phyloP scores from a whole-genome alignment of 23 tunicate species.

The Styela plicata region DNA sequence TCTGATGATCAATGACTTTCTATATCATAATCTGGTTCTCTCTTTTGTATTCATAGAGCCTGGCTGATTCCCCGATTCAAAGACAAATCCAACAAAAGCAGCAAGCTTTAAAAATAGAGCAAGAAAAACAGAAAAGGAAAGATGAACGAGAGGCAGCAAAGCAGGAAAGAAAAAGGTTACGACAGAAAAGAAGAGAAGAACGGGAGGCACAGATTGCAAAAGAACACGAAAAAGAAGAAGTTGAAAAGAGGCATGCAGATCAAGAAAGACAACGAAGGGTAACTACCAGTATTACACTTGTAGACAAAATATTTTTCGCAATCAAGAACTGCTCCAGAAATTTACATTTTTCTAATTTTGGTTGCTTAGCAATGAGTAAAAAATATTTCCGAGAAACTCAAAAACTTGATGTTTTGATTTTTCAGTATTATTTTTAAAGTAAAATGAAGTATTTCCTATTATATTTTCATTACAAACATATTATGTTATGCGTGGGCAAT shows the following conservation, averaged over 20 bases:
- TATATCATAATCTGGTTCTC: too few species aligned
- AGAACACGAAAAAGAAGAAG: not conserved
- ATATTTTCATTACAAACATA: too few species aligned
- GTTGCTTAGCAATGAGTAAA: too few species aligned
- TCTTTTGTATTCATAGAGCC: conserved; percentile 37
- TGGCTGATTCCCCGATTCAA: conserved; percentile 79
- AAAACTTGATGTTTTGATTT: too few species aligned
- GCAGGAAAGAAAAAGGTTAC: conserved; percentile 26
- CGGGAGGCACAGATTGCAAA: conserved; percentile 24
- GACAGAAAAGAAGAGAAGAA: not conserved
- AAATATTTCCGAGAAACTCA: too few species aligned
- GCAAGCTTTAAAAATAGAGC: conserved; percentile 44
- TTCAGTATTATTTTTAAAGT: too few species aligned
- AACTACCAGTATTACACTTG: not conserved
- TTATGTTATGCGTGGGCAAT: too few species aligned
- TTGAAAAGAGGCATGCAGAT: not conserved
- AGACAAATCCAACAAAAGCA: conserved; percentile 69
- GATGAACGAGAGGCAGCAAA: conserved; percentile 1
- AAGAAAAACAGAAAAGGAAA: conserved; percentile 21
- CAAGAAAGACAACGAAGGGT: conserved; percentile 25
- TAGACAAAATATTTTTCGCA: too few species aligned
- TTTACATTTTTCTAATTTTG: too few species aligned
- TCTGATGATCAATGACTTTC: too few species aligned
- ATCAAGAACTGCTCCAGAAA: too few species aligned
- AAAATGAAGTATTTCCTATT: too few species aligned